phyloP scores from a whole-genome alignment of 2,797 vertebrate species.

The Rhabdomys pumilio region DNA sequence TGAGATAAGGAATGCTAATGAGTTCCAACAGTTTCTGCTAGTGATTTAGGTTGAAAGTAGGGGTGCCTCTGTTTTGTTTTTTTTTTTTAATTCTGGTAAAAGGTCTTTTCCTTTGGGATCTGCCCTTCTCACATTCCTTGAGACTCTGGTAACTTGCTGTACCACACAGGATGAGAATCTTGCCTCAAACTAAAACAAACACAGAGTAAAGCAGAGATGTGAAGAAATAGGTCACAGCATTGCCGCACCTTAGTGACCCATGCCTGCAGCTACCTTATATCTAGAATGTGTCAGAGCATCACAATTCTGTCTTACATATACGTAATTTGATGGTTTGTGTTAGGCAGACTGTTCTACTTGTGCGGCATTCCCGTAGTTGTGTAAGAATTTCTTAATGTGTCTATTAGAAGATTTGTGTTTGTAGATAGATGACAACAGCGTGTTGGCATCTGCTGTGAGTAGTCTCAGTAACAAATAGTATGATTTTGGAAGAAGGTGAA shows the following conservation, averaged over 20 bases:
- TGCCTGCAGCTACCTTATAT: background rate
- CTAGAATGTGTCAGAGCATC: background rate
- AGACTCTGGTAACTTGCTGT: constrained; percentile 28
- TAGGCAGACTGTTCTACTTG: background rate
- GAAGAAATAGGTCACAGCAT: background rate
- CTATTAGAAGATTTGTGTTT: constrained; percentile 10
- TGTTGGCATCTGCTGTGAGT: constrained; percentile 8
- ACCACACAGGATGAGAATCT: background rate
- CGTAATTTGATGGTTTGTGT: background rate
- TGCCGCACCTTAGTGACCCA: background rate
- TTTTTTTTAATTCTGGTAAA: constrained; percentile 55
- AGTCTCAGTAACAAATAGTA: background rate
- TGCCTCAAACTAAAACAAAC: constrained; percentile 26
- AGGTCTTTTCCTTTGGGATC: constrained; percentile 15
- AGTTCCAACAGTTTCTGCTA: constrained; percentile 33
- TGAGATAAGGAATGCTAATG: background rate
- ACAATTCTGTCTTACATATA: background rate
- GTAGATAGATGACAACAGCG: background rate
- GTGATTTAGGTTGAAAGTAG: constrained; percentile 60
- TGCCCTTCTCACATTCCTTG: background rate
- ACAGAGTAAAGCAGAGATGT: constrained; percentile 15
- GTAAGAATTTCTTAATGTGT: constrained; percentile 32
- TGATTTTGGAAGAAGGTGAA: constrained; percentile 35
- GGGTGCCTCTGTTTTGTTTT: constrained; percentile 27
- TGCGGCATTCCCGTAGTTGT: background rate